These are phyloP conservation scores for Caenorhabditis imperialis DNA, from an alignment of 2,888 invertebrate species.

Conservation along the genomic window DNA sequence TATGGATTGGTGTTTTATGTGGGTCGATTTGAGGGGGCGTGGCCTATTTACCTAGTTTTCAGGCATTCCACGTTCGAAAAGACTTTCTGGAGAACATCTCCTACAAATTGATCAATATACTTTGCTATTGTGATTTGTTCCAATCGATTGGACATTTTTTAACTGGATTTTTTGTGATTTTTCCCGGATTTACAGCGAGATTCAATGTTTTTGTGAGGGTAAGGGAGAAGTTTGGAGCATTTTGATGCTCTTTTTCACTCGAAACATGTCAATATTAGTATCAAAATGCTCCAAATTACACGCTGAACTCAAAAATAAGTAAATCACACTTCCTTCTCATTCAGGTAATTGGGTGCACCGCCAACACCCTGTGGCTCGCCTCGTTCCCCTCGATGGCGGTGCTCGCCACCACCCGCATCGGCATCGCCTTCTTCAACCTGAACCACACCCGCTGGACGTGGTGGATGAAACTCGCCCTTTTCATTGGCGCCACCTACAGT, in stretches of 20 bases:
- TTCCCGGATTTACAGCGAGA: constrained; percentile 10
- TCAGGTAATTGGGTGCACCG: constrained; percentile 33
- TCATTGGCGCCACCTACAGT: constrained; percentile 12
- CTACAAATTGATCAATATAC: constrained; percentile 36
- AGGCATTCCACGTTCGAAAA: constrained; percentile 32
- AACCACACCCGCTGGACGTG: constrained; percentile 7
- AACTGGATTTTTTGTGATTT: constrained; percentile 37
- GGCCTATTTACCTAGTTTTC: no score
- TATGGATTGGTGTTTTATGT: constrained; percentile 15
- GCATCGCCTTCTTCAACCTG: constrained; percentile 18
- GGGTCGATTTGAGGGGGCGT: no score
- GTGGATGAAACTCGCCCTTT: constrained; percentile 7
- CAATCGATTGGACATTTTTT: constrained; percentile 36
- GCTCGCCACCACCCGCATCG: constrained; percentile 18
- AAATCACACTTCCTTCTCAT: background rate
- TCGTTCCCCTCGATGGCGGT: constrained; percentile 26
- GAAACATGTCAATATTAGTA: no score
- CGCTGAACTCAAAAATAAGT: background rate
- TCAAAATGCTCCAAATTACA: background rate
- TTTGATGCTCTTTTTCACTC: no score
- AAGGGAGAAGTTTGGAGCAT: background rate
- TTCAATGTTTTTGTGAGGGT: constrained; percentile 33
- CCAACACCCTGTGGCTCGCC: constrained; percentile 37
- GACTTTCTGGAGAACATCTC: constrained; percentile 40
- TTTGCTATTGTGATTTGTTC: constrained; percentile 33